These are phyloP conservation scores for Zoanthus solanderi DNA, from an alignment of 92 coral and sea anemone genomes.

Conservation along the genomic window DNA sequence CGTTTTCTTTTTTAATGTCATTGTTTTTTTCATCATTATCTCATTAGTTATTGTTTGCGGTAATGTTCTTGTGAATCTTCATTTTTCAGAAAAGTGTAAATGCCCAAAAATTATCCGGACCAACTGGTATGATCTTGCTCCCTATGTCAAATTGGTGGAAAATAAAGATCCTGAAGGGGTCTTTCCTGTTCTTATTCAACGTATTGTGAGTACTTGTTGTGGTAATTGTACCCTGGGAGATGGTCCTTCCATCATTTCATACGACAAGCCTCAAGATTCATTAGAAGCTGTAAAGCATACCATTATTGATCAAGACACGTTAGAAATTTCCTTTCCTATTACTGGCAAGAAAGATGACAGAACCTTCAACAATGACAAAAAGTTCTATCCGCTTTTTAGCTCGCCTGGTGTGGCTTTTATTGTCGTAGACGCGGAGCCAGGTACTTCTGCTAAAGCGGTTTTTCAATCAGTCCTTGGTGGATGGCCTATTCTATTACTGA, in stretches of 20 bases:
- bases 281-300: conserved; percentile 64
- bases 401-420: conserved; percentile 97
- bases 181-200: conserved; percentile 70
- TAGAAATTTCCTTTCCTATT: conserved; percentile 90
- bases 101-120: conserved; percentile 84
- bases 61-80: neutral
- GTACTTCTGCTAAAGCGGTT: conserved; percentile 87
- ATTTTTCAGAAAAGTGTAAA: conserved; percentile 83
- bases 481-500: conserved; percentile 90
- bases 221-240: conserved; percentile 93
- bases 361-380: conserved; percentile 68
- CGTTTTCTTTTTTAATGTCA: neutral
- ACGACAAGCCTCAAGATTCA: conserved; percentile 48
- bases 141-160: conserved; percentile 61
- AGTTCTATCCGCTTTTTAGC: conserved; percentile 80
- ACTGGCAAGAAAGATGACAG: conserved; percentile 89
- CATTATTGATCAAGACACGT: conserved; percentile 29
- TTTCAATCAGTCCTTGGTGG: conserved; percentile 88
- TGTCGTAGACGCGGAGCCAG: conserved; percentile 87
- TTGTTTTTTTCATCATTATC: neutral
- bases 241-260: conserved; percentile 73
- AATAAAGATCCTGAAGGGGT: conserved; percentile 61
- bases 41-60: neutral
- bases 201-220: conserved; percentile 79
- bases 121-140: conserved; percentile 87